phyloP scores from a whole-genome alignment of 2,888 invertebrate genomes.

The Euzetes globulus region DNA sequence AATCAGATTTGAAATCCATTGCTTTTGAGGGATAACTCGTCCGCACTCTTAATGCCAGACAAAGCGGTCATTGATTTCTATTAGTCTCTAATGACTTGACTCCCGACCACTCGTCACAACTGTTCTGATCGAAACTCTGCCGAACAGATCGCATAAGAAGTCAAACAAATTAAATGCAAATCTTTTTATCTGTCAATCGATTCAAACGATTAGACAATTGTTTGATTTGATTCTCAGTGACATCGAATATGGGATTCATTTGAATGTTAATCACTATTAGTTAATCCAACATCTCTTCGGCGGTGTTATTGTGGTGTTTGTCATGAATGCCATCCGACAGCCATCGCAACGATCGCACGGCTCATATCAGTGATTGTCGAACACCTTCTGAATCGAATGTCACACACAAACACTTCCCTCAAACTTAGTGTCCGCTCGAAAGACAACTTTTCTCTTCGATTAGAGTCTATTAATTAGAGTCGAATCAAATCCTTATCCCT shows the following conservation, averaged over 20 bases:
- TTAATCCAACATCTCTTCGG: not conserved
- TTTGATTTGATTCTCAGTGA: not conserved
- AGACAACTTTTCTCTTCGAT: constrained; percentile 18
- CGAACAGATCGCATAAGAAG: not conserved
- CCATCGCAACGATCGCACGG: not conserved
- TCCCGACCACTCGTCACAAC: not conserved
- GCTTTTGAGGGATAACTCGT: not conserved
- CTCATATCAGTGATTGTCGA: not conserved
- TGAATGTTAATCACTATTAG: not conserved
- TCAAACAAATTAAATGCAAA: too few species aligned
- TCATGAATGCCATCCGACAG: constrained; percentile 11
- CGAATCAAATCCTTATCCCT: not conserved
- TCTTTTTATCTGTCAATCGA: too few species aligned
- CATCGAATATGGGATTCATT: constrained; percentile 5
- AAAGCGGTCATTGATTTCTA: not conserved
- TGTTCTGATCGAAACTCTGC: not conserved
- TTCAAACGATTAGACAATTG: not conserved
- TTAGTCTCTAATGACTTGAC: not conserved
- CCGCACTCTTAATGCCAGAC: not conserved
- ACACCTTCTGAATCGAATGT: not conserved
- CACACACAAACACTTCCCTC: constrained; percentile 4
- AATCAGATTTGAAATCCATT: not conserved
- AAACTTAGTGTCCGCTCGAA: not conserved
- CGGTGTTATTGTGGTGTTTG: not conserved
- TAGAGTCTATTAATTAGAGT: not conserved